phyloP scores from a whole-genome alignment of 2,888 invertebrate species.

The Ichneumoninae sp. region DNA sequence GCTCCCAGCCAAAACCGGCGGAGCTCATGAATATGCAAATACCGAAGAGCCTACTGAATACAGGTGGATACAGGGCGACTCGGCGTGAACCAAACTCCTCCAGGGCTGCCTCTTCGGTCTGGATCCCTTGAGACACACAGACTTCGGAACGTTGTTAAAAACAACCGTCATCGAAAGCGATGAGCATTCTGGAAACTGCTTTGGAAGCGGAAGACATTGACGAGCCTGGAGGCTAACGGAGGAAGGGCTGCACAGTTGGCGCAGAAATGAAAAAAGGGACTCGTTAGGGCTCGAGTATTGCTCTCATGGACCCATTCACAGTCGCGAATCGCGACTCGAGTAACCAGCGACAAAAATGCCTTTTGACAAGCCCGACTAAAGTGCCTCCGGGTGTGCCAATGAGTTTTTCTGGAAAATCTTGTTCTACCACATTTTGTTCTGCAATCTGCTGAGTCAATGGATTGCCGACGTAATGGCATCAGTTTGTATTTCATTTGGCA shows the following conservation, averaged over 20 bases:
- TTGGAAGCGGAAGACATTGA: background rate
- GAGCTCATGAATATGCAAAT: conserved; percentile 74
- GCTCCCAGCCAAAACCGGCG: conserved; percentile 38
- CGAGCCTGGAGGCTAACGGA: background rate
- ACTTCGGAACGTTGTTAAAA: conserved; percentile 19
- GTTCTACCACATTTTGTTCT: too few species aligned
- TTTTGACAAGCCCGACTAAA: background rate
- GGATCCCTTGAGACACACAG: background rate
- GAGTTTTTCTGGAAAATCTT: background rate
- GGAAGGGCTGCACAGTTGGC: background rate
- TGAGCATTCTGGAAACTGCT: conserved; percentile 20
- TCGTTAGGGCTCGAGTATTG: conserved; percentile 13
- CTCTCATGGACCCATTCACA: background rate
- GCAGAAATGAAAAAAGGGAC: conserved; percentile 2
- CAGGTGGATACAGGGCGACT: conserved; percentile 62
- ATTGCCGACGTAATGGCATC: too few species aligned
- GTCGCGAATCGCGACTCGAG: background rate
- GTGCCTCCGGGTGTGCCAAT: background rate
- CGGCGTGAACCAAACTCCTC: conserved; percentile 27
- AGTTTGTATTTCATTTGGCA: too few species aligned
- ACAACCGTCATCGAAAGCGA: conserved; percentile 17
- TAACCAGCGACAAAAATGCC: background rate
- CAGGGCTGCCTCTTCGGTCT: conserved; percentile 5
- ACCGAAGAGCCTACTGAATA: conserved; percentile 71
- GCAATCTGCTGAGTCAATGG: too few species aligned